Percentiles rank a stretch among this genome's conserved stretches.
These are phyloP conservation scores for Drosophila rhopaloa DNA, from an alignment of 1,140 invertebrate species.

Conservation along the genomic window DNA sequence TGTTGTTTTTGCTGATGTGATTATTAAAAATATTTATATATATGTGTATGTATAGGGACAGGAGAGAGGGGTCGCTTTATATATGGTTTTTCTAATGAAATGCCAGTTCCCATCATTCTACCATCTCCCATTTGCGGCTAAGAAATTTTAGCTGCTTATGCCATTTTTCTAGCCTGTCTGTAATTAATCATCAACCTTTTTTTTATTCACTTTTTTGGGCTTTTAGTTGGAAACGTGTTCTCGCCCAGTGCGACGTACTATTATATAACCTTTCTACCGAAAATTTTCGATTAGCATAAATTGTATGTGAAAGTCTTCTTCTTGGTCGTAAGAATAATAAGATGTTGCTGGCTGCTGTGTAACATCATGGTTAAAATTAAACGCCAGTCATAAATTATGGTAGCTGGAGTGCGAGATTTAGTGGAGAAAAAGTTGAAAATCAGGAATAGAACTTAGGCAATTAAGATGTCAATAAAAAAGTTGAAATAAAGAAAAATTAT, in stretches of 20 bases:
- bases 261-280: conserved; percentile 70
- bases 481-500: conserved; percentile 46
- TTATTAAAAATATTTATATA: conserved; percentile 58
- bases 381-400: conserved; percentile 49
- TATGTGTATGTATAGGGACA: neutral
- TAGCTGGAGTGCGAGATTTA: conserved; percentile 6
- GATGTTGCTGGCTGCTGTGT: conserved; percentile 30
- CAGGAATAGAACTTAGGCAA: conserved; percentile 33
- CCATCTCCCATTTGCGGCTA: conserved; percentile 39
- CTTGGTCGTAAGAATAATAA: conserved; percentile 17
- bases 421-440: conserved; percentile 40
- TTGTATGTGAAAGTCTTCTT: conserved; percentile 44
- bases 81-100: conserved; percentile 66
- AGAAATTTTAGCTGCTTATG: conserved; percentile 62
- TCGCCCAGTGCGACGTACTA: conserved; percentile 6
- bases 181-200: conserved; percentile 70
- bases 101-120: conserved; percentile 46
- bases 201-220: conserved; percentile 26
- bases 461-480: conserved; percentile 46
- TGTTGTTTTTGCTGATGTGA: conserved; percentile 54
- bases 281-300: conserved; percentile 52
- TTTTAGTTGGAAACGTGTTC: conserved; percentile 63
- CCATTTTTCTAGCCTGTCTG: conserved; percentile 70
- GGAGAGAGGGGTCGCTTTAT: conserved; percentile 14
- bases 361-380: conserved; percentile 75